Percentiles rank a stretch among this genome's conserved stretches.
Conservation (phyloP, 2,113 vertebrate genomes). For the Phylloscopus trochilus region DNA sequence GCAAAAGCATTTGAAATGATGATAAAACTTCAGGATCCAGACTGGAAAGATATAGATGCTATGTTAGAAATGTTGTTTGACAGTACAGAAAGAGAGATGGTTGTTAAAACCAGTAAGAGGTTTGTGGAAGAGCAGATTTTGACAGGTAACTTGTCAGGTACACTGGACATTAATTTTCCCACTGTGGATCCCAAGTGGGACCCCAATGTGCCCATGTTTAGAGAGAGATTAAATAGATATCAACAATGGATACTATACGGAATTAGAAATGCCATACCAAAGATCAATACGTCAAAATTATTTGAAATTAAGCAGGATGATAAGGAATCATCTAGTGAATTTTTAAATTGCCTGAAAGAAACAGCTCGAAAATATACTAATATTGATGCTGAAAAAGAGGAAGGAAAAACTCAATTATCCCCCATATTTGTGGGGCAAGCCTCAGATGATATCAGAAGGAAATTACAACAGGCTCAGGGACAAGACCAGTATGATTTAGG, state of each 20-base stretch:
- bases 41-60: not conserved
- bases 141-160: not conserved
- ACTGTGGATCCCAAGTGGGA: not conserved
- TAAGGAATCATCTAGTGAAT: not conserved
- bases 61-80: not conserved
- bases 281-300: not conserved
- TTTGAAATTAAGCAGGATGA: not conserved
- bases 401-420: not conserved
- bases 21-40: not conserved
- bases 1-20: not conserved
- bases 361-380: not conserved
- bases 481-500: not conserved
- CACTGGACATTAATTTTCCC: not conserved
- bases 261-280: not conserved
- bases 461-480: not conserved
- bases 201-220: not conserved
- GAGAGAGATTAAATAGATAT: not conserved
- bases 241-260: not conserved
- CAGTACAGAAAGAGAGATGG: not conserved
- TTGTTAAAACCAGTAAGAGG: not conserved
- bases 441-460: not conserved
- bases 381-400: not conserved
- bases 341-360: not conserved
- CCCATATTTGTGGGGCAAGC: not conserved
- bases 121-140: not conserved